Evolutionary conservation across 2,797 vertebrate species (phyloP).

Genomic region (Sphaeramia orbicularis): DNA sequence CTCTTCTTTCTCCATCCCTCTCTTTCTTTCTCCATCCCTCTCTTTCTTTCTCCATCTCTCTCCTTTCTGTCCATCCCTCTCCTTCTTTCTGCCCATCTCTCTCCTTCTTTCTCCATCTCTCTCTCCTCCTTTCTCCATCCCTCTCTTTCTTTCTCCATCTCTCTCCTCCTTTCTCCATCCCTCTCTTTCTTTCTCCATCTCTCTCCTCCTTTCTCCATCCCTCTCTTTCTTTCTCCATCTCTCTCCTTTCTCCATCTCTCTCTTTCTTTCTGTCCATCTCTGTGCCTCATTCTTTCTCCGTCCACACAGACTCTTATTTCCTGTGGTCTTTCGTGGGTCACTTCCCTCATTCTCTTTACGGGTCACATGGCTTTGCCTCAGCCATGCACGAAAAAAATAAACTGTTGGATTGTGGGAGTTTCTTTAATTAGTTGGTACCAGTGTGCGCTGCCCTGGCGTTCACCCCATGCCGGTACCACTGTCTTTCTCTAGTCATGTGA

Average conservation of each 20-base stretch:
- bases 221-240: neutral
- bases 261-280: no score
- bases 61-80: no score
- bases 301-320: slow-evolving; percentile 64
- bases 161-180: no score
- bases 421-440: slow-evolving; percentile 69
- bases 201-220: no score
- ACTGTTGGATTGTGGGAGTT: slow-evolving; percentile 46
- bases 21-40: no score
- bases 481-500: slow-evolving; percentile 62
- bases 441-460: neutral
- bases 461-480: slow-evolving; percentile 20
- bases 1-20: no score
- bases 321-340: slow-evolving; percentile 65
- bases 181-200: no score
- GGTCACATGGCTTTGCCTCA: slow-evolving; percentile 63
- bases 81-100: no score
- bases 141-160: no score
- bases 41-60: no score
- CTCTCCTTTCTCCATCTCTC: neutral
- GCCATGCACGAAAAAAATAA: slow-evolving; percentile 17
- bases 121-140: no score
- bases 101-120: no score
- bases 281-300: slow-evolving; percentile 1
- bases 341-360: slow-evolving; percentile 55